These are phyloP conservation scores for Esox niger DNA, from an alignment of 2,113 vertebrate species.

Conservation along the genomic window DNA sequence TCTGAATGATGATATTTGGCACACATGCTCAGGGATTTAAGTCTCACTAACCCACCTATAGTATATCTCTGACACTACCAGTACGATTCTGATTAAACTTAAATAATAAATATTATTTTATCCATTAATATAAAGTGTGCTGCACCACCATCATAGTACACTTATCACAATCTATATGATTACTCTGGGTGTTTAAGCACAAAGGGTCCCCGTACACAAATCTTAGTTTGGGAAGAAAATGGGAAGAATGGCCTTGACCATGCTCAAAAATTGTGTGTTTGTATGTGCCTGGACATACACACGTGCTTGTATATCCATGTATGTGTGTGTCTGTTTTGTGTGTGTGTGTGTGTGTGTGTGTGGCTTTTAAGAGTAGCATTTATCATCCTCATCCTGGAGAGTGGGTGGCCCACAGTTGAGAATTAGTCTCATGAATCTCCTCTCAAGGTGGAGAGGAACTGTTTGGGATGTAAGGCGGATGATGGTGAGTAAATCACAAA, in stretches of 20 bases:
- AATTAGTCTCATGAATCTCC: slow-evolving; percentile 19
- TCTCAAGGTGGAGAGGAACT: not conserved
- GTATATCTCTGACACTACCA: too few species aligned
- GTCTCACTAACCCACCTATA: too few species aligned
- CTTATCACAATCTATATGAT: slow-evolving; percentile 41
- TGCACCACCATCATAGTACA: slow-evolving; percentile 31
- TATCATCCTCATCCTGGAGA: slow-evolving; percentile 14
- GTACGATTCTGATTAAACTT: too few species aligned
- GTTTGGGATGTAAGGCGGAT: not conserved
- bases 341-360: not conserved
- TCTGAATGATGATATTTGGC: too few species aligned
- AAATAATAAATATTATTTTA: slow-evolving; percentile 52
- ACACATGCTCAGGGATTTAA: too few species aligned
- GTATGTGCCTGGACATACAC: not conserved
- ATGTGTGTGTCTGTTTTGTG: slow-evolving; percentile 2
- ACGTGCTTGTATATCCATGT: slow-evolving; percentile 6
- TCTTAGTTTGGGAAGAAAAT: slow-evolving; percentile 19
- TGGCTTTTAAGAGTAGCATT: too few species aligned
- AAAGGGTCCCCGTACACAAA: slow-evolving; percentile 48
- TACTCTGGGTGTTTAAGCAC: slow-evolving; percentile 45
- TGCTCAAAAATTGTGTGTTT: not conserved
- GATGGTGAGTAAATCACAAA: not conserved
- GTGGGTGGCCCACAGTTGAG: slow-evolving; percentile 25
- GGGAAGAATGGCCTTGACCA: slow-evolving; percentile 29
- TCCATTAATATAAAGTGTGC: slow-evolving; percentile 31